These are phyloP conservation scores for Myotis daubentonii DNA, from an alignment of 2,797 vertebrate genomes.

Conservation along the genomic window DNA sequence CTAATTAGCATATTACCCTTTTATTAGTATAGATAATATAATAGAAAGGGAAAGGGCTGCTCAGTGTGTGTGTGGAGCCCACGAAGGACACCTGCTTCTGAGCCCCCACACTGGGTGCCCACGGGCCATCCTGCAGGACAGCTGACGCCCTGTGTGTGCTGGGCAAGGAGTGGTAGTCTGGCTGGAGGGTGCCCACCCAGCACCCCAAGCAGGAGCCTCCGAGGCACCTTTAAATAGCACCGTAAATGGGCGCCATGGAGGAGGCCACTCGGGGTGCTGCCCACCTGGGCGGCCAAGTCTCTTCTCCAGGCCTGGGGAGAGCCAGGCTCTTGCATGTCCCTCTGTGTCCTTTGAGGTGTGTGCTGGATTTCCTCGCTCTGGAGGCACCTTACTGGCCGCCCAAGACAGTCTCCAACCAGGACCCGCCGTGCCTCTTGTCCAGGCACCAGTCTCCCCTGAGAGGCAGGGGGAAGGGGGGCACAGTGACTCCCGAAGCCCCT, in stretches of 20 bases:
- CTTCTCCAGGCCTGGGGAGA: too few relatives aligned
- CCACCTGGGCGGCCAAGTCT: not conserved
- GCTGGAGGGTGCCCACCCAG: not conserved
- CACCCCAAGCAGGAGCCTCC: fast-evolving
- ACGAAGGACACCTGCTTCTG: fast-evolving
- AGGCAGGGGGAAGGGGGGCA: not conserved
- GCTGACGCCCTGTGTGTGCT: fast-evolving
- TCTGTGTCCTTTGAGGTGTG: fast-evolving
- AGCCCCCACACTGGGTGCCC: not conserved
- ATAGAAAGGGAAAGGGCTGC: not conserved
- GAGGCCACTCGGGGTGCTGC: not conserved
- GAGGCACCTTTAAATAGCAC: not conserved
- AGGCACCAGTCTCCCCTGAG: not conserved
- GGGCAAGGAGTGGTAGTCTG: fast-evolving
- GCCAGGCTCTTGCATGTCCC: not conserved
- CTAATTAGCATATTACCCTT: too few relatives aligned
- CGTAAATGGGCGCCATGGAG: not conserved
- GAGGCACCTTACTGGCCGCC: not conserved
- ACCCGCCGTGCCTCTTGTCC: fast-evolving
- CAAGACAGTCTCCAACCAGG: not conserved
- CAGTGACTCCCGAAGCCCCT: not conserved
- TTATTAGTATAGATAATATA: not conserved
- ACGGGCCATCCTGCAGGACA: fast-evolving
- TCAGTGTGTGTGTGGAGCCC: not conserved
- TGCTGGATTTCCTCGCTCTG: not conserved